phyloP scores from a whole-genome alignment of 2,888 invertebrate genomes.

The Epinotia bilunana region DNA sequence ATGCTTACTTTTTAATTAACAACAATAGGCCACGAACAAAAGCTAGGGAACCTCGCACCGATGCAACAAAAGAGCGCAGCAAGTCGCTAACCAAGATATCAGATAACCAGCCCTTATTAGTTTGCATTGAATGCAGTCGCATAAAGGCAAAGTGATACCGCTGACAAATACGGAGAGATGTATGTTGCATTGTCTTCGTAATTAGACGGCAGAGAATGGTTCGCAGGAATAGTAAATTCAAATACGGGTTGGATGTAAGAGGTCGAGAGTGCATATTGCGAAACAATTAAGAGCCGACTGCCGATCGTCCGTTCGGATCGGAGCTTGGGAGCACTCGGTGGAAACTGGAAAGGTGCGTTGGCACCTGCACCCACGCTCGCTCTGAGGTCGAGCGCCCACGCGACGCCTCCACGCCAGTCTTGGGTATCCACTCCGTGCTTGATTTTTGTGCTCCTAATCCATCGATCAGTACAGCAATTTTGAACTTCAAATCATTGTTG shows the following conservation, averaged over 20 bases:
- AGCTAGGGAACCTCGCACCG: slow-evolving; percentile 45
- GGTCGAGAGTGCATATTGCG: slow-evolving; percentile 44
- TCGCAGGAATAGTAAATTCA: slow-evolving; percentile 20
- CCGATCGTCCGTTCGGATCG: slow-evolving; percentile 55
- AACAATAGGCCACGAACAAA: slow-evolving; percentile 45
- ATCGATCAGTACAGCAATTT: slow-evolving; percentile 36
- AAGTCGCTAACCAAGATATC: slow-evolving; percentile 51
- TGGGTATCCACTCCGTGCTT: slow-evolving; percentile 41
- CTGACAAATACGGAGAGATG: slow-evolving; percentile 42
- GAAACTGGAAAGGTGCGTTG: slow-evolving; percentile 78
- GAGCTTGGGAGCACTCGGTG: slow-evolving; percentile 51
- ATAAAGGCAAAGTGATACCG: slow-evolving; percentile 40
- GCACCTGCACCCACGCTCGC: slow-evolving; percentile 79
- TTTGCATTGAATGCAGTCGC: slow-evolving; percentile 35
- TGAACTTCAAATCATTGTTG: slow-evolving; percentile 18
- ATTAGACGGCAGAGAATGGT: slow-evolving; percentile 34
- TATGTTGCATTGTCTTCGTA: slow-evolving; percentile 42
- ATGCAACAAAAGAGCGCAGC: slow-evolving; percentile 49
- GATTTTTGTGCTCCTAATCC: slow-evolving; percentile 36
- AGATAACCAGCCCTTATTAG: slow-evolving; percentile 48
- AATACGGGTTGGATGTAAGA: slow-evolving; percentile 22
- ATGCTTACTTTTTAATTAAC: slow-evolving; percentile 27
- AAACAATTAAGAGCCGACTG: slow-evolving; percentile 29
- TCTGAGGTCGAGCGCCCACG: slow-evolving; percentile 74
- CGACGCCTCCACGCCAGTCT: slow-evolving; percentile 56